Evolutionary conservation across 2,113 vertebrate genomes (phyloP), one percentile per base, ranked within the genome.

Genomic region (Sciurus niger): DNA sequence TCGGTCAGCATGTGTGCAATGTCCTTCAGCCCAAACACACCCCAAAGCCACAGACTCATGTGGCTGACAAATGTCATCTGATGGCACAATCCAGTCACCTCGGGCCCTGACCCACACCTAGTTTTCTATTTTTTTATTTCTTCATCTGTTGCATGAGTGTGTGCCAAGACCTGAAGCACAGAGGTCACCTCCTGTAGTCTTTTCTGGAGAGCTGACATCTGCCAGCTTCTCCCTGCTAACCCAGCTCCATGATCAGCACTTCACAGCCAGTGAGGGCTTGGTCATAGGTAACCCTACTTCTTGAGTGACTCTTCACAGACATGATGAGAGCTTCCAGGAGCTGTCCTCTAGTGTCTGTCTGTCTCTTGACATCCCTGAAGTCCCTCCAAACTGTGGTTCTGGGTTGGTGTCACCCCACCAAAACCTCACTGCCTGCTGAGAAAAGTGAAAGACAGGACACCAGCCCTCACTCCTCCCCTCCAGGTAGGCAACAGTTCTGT

Each of bases 21-120:
- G 7, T 10, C 10, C 24, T 0, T 0, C 51, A 79, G 78, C 24
- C 53, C 74, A 30, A 40, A 70, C 5, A 11, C 4, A 0, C 30
- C 73, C 65, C 37, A n/a, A 25, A 24, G 43, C 85, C 9, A 1
- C 34, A 32, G 68, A 13, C 53, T 60, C 37, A 37, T 2, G 37
- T 37, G 37, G 2, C 37, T 37, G 37, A 37, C 2, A 37, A 37
- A 37, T 37, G 37, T 37, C 37, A 37, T 37, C 37, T 37, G 2
- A 37, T 37, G 37, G 37, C 37, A 37, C 37, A 2, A 37, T 37
- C 22, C 76, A 25, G 53, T 83, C 65, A 37, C 28, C 73, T 30
- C 68, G 0, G 0, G 51, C 25, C 4, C 60, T 9, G 2, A 68
- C n/a, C 32, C 4, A 1, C 2, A 7, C 30, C 60, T 74, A 0